These are phyloP conservation scores for Myotis davidii DNA, from an alignment of 2,113 vertebrate species.

Conservation along the genomic window DNA sequence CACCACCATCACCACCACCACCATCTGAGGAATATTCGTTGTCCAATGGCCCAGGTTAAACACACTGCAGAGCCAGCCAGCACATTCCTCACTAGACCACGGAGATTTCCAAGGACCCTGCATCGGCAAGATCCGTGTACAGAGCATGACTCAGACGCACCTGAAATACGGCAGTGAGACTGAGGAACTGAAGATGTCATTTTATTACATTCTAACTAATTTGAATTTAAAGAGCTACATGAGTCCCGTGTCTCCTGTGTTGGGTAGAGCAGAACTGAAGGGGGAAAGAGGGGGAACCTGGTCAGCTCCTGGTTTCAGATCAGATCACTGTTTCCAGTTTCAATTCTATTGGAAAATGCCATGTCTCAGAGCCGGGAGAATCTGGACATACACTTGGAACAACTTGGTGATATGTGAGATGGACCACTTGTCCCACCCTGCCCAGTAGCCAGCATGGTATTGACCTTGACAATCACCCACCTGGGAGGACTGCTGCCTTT, in stretches of 20 bases:
- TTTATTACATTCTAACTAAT: neutral
- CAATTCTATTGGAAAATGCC: neutral
- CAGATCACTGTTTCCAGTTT: neutral
- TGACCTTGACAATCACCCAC: neutral
- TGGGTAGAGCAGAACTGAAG: neutral
- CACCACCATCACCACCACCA: neutral
- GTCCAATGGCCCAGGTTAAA: neutral
- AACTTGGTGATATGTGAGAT: neutral
- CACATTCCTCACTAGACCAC: neutral
- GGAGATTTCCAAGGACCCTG: neutral
- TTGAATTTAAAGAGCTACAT: neutral
- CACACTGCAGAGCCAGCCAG: neutral
- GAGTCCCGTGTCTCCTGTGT: neutral
- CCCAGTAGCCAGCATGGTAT: neutral
- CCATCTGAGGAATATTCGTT: neutral
- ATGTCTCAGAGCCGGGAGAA: neutral
- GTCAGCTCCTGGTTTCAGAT: neutral
- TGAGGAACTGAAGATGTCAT: neutral
- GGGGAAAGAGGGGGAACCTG: neutral
- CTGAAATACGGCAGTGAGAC: neutral
- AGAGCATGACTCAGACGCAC: neutral
- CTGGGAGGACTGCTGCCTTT: neutral
- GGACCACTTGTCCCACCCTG: neutral
- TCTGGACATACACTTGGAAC: neutral
- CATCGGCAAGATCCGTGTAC: rapidly evolving